phyloP scores from a whole-genome alignment of 2,797 vertebrate genomes.

The Microctenopoma lineatum region DNA sequence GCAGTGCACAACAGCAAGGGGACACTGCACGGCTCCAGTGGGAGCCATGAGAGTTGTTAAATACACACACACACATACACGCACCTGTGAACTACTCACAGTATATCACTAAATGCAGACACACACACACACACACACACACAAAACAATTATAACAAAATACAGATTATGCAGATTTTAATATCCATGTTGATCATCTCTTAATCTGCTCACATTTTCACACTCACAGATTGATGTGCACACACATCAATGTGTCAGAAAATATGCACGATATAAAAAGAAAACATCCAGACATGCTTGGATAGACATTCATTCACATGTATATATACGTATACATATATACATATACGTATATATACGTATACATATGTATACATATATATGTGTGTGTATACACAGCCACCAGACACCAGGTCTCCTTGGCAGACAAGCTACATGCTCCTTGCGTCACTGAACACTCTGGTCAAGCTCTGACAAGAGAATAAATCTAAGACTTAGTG shows the following conservation, averaged over 20 bases:
- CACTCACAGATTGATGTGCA: not conserved
- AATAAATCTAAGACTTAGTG: constrained; percentile 71
- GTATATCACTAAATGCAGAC: not conserved
- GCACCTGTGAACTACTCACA: not conserved
- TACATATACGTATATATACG: too few relatives aligned
- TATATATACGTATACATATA: constrained; percentile 7
- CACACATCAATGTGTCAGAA: not conserved
- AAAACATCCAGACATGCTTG: constrained; percentile 18
- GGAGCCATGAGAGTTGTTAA: constrained; percentile 64
- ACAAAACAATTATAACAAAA: constrained; percentile 13
- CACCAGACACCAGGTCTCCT: constrained; percentile 53
- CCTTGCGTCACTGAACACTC: constrained; percentile 59
- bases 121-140: constrained; percentile 36
- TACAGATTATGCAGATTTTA: constrained; percentile 11
- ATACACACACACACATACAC: constrained; percentile 40
- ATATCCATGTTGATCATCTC: constrained; percentile 10
- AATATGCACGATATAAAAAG: not conserved
- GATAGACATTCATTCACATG: constrained; percentile 28
- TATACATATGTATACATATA: too few relatives aligned
- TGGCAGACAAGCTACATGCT: constrained; percentile 65
- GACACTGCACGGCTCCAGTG: constrained; percentile 51
- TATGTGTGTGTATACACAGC: constrained; percentile 9
- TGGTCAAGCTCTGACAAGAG: constrained; percentile 74
- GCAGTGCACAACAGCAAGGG: constrained; percentile 39
- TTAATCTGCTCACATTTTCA: constrained; percentile 12